These are phyloP conservation scores for Anarrhichthys ocellatus DNA, from an alignment of 2,113 vertebrate species.

Conservation along the genomic window DNA sequence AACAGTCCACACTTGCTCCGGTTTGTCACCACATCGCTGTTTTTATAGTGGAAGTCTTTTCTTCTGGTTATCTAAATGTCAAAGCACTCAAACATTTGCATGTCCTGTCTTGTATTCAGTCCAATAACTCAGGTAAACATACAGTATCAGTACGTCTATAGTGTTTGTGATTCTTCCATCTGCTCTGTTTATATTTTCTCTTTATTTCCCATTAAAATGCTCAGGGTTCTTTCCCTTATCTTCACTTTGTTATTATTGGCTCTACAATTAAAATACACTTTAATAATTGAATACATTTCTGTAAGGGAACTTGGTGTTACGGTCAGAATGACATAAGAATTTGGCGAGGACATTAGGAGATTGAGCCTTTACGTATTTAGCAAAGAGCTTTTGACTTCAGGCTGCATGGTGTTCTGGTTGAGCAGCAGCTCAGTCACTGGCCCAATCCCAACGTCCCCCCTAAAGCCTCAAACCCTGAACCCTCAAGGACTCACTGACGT, in stretches of 20 bases:
- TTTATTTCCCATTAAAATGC: not conserved
- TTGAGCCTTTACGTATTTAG: not conserved
- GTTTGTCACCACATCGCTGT: slow-evolving; percentile 7
- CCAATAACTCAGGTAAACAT: not conserved
- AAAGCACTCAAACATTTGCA: slow-evolving; percentile 5
- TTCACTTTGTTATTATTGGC: not conserved
- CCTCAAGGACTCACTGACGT: no score
- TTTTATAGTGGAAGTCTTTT: slow-evolving; percentile 11
- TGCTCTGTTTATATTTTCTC: not conserved
- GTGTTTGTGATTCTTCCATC: not conserved
- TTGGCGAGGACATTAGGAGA: not conserved
- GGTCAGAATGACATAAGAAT: not conserved
- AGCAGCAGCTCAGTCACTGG: not conserved
- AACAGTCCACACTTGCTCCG: slow-evolving; percentile 32
- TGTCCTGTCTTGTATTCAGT: not conserved
- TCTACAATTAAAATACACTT: not conserved
- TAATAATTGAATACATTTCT: not conserved
- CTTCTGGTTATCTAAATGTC: slow-evolving; percentile 55
- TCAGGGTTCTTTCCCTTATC: not conserved
- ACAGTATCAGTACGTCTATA: not conserved
- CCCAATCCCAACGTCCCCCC: no score
- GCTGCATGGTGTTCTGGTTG: not conserved
- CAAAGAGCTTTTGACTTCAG: not conserved
- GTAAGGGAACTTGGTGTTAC: not conserved
- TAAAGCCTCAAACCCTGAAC: no score